Evolutionary conservation across 1,140 invertebrate species (phyloP), one percentile per base, ranked within the genome.

Genomic region (Drosophila subobscura): DNA sequence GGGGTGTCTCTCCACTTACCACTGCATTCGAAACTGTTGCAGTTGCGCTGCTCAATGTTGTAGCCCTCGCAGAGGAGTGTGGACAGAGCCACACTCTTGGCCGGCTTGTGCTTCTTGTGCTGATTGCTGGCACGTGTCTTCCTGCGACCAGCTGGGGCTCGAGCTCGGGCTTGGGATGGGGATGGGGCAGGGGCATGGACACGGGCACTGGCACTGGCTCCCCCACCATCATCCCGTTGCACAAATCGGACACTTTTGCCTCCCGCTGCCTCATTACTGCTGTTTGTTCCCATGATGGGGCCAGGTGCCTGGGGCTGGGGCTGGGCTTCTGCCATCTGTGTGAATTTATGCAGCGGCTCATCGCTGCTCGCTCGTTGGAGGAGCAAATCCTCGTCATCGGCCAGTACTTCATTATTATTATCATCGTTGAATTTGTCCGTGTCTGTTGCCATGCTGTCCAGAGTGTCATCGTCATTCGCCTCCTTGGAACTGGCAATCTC

Each of bases 41-140:
- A 91, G 68, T 91, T 90, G 45, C 91, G 88, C 53, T 91, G 91
- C 68, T 91, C 91, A 41, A 91, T 91, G 61, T 91, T 91, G 68
- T 91, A 91, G 41, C 91, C 91, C 47, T 91, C 89, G 57, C 90
- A 91, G 25, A 89, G 84, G 12, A 91, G 67, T 2, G 90, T 91
- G 33, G 88, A 86, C n/a, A 89, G 54, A 3, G 77, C 77, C 8
- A 84, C 63, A 25, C 79, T 81, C 49, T 91, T 91, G 33, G 84
- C 37, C 44, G 84, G 57, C 65, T 76, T 91, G 59, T 70, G 76
- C 50, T 83, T 90, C 66, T 78, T 90, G 54, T 77, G 79, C 52
- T 72, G 79, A 79, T 79, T 79, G 63, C 76, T 63, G 66, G 79
- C 79, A 80, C 79, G 85, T 72, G 85, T 64, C 72, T 77, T 65